These are phyloP conservation scores for Corythornis cristatus DNA, from an alignment of 2,113 vertebrate genomes.

Conservation along the genomic window DNA sequence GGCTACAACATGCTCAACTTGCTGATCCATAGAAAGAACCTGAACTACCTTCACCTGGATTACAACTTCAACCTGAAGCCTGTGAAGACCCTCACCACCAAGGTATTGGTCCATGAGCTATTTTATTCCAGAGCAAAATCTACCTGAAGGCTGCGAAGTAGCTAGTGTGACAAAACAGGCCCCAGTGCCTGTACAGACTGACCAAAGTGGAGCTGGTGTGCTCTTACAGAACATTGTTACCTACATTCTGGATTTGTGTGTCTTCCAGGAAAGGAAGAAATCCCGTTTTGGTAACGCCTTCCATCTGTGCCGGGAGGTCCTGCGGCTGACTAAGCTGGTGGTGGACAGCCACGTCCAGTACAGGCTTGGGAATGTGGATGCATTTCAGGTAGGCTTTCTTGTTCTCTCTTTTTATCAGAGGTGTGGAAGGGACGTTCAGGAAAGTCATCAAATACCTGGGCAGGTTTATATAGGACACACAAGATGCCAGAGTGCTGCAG, in stretches of 20 bases:
- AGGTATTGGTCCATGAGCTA: conserved; percentile 73
- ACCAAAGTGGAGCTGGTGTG: neutral
- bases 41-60: conserved; percentile 97
- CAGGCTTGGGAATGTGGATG: conserved; percentile 96
- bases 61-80: conserved; percentile 99
- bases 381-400: conserved; percentile 87
- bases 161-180: neutral
- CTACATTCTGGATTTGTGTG: neutral
- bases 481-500: neutral
- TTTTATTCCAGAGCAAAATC: neutral
- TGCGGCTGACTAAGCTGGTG: conserved; percentile 95
- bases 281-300: conserved; percentile 98
- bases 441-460: neutral
- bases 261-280: conserved; percentile 91
- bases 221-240: neutral
- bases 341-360: conserved; percentile 99
- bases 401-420: neutral
- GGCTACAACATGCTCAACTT: conserved; percentile 99
- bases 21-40: conserved; percentile 97
- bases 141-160: neutral
- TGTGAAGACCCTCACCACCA: conserved; percentile 97
- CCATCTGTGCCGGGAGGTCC: conserved; percentile 94
- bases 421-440: neutral
- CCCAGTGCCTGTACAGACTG: neutral
- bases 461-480: neutral